Percentiles rank a stretch among this genome's conserved stretches.
Evolutionary conservation across 2,113 vertebrate species (phyloP).

Genomic region (Acinonyx jubatus): DNA sequence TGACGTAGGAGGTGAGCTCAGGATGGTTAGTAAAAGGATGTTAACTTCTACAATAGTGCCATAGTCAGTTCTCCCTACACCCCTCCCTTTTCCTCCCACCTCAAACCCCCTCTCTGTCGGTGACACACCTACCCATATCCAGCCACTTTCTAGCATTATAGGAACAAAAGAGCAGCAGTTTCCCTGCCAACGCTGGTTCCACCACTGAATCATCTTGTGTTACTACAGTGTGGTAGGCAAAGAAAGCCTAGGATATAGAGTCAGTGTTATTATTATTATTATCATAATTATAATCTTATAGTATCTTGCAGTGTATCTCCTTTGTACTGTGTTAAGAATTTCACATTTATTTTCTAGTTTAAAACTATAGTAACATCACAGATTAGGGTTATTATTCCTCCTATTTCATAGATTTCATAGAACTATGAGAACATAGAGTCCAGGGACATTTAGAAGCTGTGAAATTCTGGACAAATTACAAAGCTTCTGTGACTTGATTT

Average conservation of each 20-base stretch:
- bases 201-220: neutral
- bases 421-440: neutral
- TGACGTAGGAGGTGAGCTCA: neutral
- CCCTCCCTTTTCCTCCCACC: neutral
- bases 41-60: neutral
- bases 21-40: neutral
- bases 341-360: slow-evolving; percentile 45
- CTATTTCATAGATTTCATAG: slow-evolving; percentile 25
- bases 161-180: neutral
- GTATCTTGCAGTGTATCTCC: slow-evolving; percentile 7
- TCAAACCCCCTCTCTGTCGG: neutral
- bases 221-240: neutral
- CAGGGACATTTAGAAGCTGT: neutral
- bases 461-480: neutral
- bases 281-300: neutral
- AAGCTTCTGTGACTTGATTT: neutral
- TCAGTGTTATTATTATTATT: slow-evolving; percentile 7
- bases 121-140: neutral
- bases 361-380: neutral
- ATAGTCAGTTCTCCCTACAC: neutral
- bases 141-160: neutral
- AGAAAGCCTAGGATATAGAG: neutral
- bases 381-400: neutral
- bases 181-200: neutral
- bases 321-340: slow-evolving; percentile 5